phyloP scores from a whole-genome alignment of 2,113 vertebrate species.

The Grallaria varia region DNA sequence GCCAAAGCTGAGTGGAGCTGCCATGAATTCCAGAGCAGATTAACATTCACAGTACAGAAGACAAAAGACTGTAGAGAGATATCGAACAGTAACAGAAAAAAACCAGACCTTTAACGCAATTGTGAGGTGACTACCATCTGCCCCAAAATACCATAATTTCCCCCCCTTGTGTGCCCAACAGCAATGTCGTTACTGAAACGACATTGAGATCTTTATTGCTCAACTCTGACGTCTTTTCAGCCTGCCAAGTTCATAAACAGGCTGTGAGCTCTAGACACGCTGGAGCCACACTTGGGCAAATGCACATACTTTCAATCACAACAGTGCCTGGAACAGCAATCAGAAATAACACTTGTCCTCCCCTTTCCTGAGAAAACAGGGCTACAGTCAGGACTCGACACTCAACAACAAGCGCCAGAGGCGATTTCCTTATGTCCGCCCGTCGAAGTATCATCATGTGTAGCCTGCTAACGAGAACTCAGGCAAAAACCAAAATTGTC shows the following conservation, averaged over 20 bases:
- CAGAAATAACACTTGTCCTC: background rate
- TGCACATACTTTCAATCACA: background rate
- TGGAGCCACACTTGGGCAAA: background rate
- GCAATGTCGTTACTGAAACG: background rate
- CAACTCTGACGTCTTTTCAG: background rate
- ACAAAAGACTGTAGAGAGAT: conserved; percentile 25
- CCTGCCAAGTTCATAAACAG: background rate
- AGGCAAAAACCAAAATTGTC: background rate
- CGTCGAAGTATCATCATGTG: conserved; percentile 49
- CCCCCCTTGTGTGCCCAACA: background rate
- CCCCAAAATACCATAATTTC: background rate
- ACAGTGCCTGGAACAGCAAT: background rate
- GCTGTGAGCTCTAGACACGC: background rate
- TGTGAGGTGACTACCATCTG: background rate
- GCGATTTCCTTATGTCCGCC: conserved; percentile 64
- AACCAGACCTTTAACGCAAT: background rate
- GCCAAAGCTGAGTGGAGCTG: conserved; percentile 93
- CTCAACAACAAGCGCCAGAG: conserved; percentile 61
- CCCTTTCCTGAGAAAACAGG: conserved; percentile 3
- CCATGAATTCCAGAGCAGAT: conserved; percentile 60
- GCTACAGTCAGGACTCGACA: conserved; percentile 70
- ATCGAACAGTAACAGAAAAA: background rate
- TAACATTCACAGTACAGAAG: conserved; percentile 38
- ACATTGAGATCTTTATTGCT: background rate
- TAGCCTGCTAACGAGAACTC: background rate